A percentile compares a stretch with the other conserved stretches of the same genome.
Evolutionary conservation across 1,140 invertebrate genomes (phyloP).

Genomic region (Calephelis nemesis): DNA sequence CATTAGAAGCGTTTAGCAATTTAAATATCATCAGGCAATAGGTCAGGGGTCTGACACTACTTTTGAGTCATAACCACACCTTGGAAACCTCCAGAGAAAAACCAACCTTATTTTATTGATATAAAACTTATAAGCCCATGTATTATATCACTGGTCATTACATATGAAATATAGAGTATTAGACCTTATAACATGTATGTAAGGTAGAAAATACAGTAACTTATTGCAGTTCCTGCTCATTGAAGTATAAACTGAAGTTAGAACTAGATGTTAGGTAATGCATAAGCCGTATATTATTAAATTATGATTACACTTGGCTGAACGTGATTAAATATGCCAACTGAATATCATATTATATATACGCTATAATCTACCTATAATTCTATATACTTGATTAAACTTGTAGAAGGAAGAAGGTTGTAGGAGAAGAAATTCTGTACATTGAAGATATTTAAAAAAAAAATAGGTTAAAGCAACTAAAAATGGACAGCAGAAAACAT

Average conservation of each 20-base stretch:
- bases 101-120: slow-evolving; percentile 5
- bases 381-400: no score
- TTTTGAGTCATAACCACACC: slow-evolving; percentile 26
- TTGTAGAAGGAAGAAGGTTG: no score
- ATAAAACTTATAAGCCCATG: slow-evolving; percentile 22
- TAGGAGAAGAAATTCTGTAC: no score
- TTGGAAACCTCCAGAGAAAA: neutral
- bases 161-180: neutral
- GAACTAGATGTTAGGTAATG: slow-evolving; percentile 12
- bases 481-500: no score
- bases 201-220: neutral
- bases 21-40: slow-evolving; percentile 36
- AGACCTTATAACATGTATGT: neutral
- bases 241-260: neutral
- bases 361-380: no score
- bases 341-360: no score
- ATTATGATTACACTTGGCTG: neutral
- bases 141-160: slow-evolving; percentile 5
- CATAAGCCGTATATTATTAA: neutral
- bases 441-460: no score
- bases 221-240: neutral
- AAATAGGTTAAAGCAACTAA: no score
- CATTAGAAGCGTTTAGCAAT: slow-evolving; percentile 37
- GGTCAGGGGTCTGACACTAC: slow-evolving; percentile 32
- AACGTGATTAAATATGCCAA: no score